A percentile compares a stretch with the other conserved stretches of the same genome.
phyloP scores from a whole-genome alignment of 2,888 invertebrate species.

The Plemyria rubiginata region DNA sequence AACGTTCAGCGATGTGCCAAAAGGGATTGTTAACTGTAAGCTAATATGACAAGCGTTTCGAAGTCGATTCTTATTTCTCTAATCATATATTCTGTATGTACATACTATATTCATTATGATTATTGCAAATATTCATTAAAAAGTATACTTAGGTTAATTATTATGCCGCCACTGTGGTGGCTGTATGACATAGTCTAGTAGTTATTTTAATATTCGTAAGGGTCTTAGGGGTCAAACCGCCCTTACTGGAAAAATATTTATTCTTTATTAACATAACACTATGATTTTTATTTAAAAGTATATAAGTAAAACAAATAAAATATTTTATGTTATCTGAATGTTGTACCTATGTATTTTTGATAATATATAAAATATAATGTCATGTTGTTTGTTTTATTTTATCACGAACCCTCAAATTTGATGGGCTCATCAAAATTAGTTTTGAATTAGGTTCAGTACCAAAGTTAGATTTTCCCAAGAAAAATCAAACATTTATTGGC shows the following conservation, averaged over 20 bases:
- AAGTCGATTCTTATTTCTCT: constrained; percentile 10
- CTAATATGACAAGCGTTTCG: constrained; percentile 22
- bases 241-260: constrained; percentile 22
- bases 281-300: neutral
- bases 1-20: constrained; percentile 27
- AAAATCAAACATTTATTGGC: too few relatives aligned
- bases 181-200: constrained; percentile 11
- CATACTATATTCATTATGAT: constrained; percentile 8
- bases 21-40: constrained; percentile 12
- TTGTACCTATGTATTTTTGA: constrained; percentile 34
- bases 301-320: neutral
- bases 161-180: constrained; percentile 4
- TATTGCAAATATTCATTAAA: constrained; percentile 10
- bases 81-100: constrained; percentile 2
- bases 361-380: constrained; percentile 31
- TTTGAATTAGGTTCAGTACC: too few relatives aligned
- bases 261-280: constrained; percentile 1
- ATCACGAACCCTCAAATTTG: neutral
- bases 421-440: too few relatives aligned
- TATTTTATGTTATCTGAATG: constrained; percentile 33
- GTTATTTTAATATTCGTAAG: constrained; percentile 8
- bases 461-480: too few relatives aligned
- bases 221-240: too few relatives aligned
- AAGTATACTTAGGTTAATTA: constrained; percentile 10
- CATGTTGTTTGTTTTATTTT: constrained; percentile 22